Percentiles rank a stretch among this genome's conserved stretches.
Conservation (phyloP, 2,888 invertebrate species). For the Dynastes tityus region DNA sequence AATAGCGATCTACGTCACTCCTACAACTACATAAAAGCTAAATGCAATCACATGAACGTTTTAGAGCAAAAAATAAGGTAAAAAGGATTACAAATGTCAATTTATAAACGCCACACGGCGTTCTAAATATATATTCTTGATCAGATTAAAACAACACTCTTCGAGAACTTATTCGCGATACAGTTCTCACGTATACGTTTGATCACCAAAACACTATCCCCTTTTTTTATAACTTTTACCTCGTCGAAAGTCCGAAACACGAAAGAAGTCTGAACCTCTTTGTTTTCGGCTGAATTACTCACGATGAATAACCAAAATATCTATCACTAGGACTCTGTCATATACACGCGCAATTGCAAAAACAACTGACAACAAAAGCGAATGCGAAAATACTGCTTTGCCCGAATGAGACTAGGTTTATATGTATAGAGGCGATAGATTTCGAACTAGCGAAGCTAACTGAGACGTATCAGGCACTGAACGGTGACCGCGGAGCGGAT, state of each 20-base stretch:
- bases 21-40: slow-evolving; percentile 23
- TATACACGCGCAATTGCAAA: neutral
- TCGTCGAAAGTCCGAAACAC: neutral
- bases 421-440: neutral
- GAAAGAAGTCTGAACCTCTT: neutral
- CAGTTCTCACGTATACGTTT: neutral
- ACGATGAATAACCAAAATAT: neutral
- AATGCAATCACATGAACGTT: slow-evolving; percentile 43
- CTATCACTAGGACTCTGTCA: neutral
- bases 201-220: neutral
- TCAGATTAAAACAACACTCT: slow-evolving; percentile 23
- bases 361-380: neutral
- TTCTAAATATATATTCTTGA: slow-evolving; percentile 15
- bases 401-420: neutral
- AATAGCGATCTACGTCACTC: slow-evolving; percentile 50
- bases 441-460: neutral
- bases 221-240: too few relatives aligned
- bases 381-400: neutral
- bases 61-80: slow-evolving; percentile 19
- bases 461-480: slow-evolving; percentile 27
- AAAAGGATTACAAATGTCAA: slow-evolving; percentile 29
- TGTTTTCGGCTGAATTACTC: neutral
- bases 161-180: neutral
- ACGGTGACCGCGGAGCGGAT: neutral
- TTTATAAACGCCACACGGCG: slow-evolving; percentile 1